Conservation (phyloP, 2,888 invertebrate species). For the Neelides folsomi region DNA sequence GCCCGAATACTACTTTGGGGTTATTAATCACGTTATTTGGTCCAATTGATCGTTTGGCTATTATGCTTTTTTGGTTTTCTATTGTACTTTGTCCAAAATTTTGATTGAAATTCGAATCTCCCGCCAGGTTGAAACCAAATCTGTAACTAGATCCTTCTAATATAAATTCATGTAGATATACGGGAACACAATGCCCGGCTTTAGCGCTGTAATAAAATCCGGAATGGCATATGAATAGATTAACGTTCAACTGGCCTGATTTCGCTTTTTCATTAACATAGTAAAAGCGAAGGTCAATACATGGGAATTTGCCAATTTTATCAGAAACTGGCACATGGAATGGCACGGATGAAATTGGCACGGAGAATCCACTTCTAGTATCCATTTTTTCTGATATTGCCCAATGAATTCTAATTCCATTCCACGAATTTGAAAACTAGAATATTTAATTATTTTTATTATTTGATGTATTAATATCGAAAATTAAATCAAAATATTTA, state of each 20-base stretch:
- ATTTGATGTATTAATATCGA: too few species aligned
- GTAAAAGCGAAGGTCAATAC: slow-evolving; percentile 23
- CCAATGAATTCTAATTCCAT: slow-evolving; percentile 21
- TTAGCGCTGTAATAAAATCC: slow-evolving; percentile 27
- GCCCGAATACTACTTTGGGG: slow-evolving; percentile 18
- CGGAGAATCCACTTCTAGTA: slow-evolving; percentile 17
- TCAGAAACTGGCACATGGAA: slow-evolving; percentile 19
- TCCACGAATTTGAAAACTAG: slow-evolving; percentile 14
- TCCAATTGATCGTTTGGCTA: slow-evolving; percentile 4
- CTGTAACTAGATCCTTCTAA: slow-evolving; percentile 23
- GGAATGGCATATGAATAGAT: slow-evolving; percentile 27
- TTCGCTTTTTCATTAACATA: slow-evolving; percentile 10
- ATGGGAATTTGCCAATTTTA: slow-evolving; percentile 19
- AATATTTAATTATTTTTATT: too few species aligned
- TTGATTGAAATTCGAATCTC: slow-evolving; percentile 11
- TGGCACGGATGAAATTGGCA: slow-evolving; percentile 22
- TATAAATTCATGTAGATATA: slow-evolving; percentile 21
- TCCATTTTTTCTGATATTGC: slow-evolving; percentile 21
- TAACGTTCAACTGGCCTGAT: slow-evolving; percentile 7
- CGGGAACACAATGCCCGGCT: slow-evolving; percentile 21
- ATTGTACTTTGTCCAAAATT: slow-evolving; percentile 8
- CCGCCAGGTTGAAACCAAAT: slow-evolving; percentile 19
- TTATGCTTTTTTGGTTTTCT: neutral
- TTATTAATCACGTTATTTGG: slow-evolving; percentile 3
- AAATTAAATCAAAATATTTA: slow-evolving; percentile 3